A percentile compares a stretch with the other conserved stretches of the same genome.
Evolutionary conservation across 1,140 invertebrate species (phyloP).

Genomic region (Musca vetustissima): DNA sequence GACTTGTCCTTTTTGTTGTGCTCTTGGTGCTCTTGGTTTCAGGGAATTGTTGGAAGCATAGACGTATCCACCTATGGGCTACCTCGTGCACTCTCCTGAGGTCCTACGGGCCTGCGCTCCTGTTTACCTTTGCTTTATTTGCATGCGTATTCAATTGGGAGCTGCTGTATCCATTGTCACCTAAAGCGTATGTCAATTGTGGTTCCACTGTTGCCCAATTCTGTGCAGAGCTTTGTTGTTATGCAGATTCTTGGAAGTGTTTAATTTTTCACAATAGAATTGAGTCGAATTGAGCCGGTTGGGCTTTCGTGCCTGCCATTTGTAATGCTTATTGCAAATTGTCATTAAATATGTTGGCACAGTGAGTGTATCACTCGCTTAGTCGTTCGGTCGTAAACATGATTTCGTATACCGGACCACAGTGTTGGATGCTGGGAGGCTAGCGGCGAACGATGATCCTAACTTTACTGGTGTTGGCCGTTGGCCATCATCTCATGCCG

Average conservation of each 20-base stretch:
- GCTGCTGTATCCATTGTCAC: conserved; percentile 29
- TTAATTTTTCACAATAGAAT: conserved; percentile 19
- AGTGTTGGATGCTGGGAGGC: too few relatives aligned
- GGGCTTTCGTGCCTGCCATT: not conserved
- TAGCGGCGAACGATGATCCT: too few relatives aligned
- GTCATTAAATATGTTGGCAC: not conserved
- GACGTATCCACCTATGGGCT: too few relatives aligned
- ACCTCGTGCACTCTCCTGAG: too few relatives aligned
- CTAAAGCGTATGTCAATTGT: not conserved
- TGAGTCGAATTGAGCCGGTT: not conserved
- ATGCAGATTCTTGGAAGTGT: conserved; percentile 17
- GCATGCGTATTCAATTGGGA: conserved; percentile 25
- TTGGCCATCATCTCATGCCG: conserved; percentile 2
- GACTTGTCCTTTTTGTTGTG: conserved; percentile 23
- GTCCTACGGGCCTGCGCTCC: not conserved
- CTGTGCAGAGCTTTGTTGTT: conserved; percentile 26
- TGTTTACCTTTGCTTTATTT: conserved; percentile 35
- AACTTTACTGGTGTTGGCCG: not conserved
- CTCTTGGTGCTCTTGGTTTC: not conserved
- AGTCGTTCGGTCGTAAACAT: too few relatives aligned
- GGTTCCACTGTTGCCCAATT: not conserved
- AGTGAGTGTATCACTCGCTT: too few relatives aligned
- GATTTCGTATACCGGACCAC: too few relatives aligned
- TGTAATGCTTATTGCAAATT: conserved; percentile 19
- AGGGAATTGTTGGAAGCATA: too few relatives aligned